Conservation (phyloP, 2,888 invertebrate species). For the Ormyrus pomaceus region DNA sequence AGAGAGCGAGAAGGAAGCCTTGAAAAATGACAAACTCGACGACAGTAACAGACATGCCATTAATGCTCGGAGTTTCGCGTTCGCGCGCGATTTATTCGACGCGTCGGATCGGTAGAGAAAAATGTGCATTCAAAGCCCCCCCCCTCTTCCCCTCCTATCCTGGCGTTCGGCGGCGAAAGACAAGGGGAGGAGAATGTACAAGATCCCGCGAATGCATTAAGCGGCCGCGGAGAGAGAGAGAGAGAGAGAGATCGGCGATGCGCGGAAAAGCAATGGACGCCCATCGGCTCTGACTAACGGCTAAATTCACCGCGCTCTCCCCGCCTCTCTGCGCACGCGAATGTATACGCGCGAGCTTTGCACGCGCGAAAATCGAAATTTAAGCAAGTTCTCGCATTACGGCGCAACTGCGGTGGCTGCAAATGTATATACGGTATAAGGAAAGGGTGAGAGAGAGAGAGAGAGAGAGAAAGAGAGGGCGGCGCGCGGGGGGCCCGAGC, state of each 20-base stretch:
- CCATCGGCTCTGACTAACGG: conserved; percentile 48
- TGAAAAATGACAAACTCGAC: conserved; percentile 53
- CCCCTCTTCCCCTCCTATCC: not conserved
- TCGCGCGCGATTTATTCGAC: conserved; percentile 44
- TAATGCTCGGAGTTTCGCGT: conserved; percentile 40
- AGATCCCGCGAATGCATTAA: conserved; percentile 40
- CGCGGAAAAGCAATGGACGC: conserved; percentile 51
- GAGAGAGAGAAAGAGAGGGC: not conserved
- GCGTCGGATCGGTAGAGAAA: conserved; percentile 21
- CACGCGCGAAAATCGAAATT: conserved; percentile 45
- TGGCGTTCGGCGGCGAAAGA: not conserved
- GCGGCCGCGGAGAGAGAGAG: conserved; percentile 11
- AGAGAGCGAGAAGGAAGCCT: not conserved
- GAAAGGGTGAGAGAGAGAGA: not conserved
- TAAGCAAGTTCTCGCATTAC: conserved; percentile 47
- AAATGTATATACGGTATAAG: not conserved
- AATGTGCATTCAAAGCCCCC: conserved; percentile 41
- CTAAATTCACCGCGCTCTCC: conserved; percentile 23
- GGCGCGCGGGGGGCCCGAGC: not conserved
- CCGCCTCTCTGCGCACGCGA: not conserved
- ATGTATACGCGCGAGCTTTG: conserved; percentile 7
- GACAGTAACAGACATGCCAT: conserved; percentile 49
- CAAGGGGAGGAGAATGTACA: conserved; percentile 25
- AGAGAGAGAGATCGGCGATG: conserved; percentile 20
- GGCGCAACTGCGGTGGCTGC: not conserved